Evolutionary conservation across 2,797 vertebrate genomes (phyloP).

Genomic region (Amphiprion clarkii): DNA sequence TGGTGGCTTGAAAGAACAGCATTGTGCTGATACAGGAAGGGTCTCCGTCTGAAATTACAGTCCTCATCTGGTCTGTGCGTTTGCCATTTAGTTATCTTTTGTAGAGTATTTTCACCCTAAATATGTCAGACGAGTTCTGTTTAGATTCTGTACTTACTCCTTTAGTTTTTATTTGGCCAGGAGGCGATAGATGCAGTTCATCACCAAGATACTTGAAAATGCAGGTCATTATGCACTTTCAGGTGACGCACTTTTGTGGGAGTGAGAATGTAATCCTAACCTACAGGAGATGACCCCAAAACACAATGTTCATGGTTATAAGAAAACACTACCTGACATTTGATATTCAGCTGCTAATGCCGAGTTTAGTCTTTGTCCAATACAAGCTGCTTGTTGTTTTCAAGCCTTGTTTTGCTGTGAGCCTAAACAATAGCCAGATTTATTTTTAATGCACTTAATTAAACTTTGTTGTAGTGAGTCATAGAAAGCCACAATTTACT

Average conservation of each 20-base stretch:
- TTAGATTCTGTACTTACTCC: neutral
- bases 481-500: conserved; percentile 14
- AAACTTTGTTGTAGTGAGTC: conserved; percentile 23
- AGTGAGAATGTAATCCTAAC: conserved; percentile 25
- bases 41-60: conserved; percentile 65
- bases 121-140: neutral
- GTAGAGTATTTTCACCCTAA: neutral
- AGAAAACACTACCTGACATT: conserved; percentile 20
- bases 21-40: conserved; percentile 52
- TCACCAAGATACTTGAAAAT: conserved; percentile 18
- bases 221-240: conserved; percentile 30
- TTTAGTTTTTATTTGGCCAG: neutral
- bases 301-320: neutral
- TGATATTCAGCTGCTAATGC: conserved; percentile 17
- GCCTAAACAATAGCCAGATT: conserved; percentile 2
- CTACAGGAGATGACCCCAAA: conserved; percentile 19
- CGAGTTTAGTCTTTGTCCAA: neutral
- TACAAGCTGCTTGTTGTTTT: conserved; percentile 10
- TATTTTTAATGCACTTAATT: conserved; percentile 9
- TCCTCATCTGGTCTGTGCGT: conserved; percentile 42
- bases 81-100: neutral
- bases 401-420: neutral
- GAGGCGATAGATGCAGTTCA: neutral
- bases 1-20: conserved; percentile 37
- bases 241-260: neutral